Evolutionary conservation across 2,113 vertebrate genomes (phyloP), one percentile per base, ranked within the genome.

Genomic region (Amia ocellicauda): DNA sequence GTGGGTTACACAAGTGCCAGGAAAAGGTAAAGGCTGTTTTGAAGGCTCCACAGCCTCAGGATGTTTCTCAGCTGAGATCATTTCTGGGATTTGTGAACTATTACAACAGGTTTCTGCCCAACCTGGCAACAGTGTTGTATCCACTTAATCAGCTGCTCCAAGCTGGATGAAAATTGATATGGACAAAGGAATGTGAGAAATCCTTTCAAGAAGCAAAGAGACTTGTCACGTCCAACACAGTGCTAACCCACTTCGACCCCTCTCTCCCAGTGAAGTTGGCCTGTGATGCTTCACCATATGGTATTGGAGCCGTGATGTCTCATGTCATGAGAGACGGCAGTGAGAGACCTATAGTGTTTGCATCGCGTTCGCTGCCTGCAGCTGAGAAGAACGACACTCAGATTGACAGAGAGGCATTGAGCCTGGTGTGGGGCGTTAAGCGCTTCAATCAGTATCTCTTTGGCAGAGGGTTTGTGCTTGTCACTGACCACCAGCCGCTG

Each of bases 221-320:
- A 50, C 11, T 13, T 7, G 17, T 51, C n/a, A n/a, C n/a, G n/a
- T n/a, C n/a, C n/a, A n/a, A n/a, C n/a, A n/a, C n/a, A n/a, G n/a
- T n/a, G n/a, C n/a, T n/a, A n/a, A n/a, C n/a, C n/a, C 19, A 47
- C n/a, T 28, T 27, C 20, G 17, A 51, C 41, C n/a, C 43, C 3
- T 20, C 3, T 4, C 26, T 62, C 5, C 43, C 43, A 22, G 8
- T 62, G 9, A 28, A 24, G 16, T 16, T 62, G 13, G 40, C 41
- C 11, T 62, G 60, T 51, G 60, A 62, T 26, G 43, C 60, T 19
- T 49, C 43, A 1, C 20, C 17, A 45, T 62, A 49, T 62, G 60
- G 60, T 8, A 40, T 26, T 62, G 60, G 60, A 13, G 19, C 41
- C 22, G 60, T 62, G 24, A 2, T 62, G 23, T 62, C 60, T 14